phyloP scores from a whole-genome alignment of 2,113 vertebrate species.

The Anarhynchus alexandrinus region DNA sequence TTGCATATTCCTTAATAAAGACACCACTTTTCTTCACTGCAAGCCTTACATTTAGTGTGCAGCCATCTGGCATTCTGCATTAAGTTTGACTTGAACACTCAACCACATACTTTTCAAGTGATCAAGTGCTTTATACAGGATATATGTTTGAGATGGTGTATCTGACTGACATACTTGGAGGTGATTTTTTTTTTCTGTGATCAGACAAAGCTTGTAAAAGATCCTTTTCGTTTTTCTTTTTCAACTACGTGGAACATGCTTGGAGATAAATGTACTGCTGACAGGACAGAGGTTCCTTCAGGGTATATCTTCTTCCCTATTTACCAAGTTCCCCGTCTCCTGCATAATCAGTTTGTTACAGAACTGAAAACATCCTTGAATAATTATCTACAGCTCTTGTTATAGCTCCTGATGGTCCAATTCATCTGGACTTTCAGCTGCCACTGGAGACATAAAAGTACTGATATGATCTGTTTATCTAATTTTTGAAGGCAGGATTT shows the following conservation, averaged over 20 bases:
- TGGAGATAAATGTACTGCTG: neutral
- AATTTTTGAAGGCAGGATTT: neutral
- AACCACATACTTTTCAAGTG: neutral
- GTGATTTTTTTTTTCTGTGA: neutral
- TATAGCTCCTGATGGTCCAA: neutral
- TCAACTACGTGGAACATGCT: accelerated
- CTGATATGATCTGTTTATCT: neutral
- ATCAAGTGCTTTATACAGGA: accelerated
- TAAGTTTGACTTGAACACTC: neutral
- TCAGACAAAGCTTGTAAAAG: neutral
- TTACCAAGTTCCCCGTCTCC: neutral
- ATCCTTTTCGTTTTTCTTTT: neutral
- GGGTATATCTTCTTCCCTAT: neutral
- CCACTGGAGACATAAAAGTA: neutral
- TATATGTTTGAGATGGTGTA: neutral
- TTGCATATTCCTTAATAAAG: neutral
- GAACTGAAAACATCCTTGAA: neutral
- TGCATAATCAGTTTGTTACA: neutral
- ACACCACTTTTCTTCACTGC: neutral
- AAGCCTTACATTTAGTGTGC: neutral
- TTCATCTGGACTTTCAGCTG: neutral
- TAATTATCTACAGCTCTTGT: neutral
- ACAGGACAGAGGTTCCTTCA: neutral
- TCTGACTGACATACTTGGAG: neutral
- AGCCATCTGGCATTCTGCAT: neutral